Conservation (phyloP, 2,113 vertebrate genomes). For the Osmerus mordax region DNA sequence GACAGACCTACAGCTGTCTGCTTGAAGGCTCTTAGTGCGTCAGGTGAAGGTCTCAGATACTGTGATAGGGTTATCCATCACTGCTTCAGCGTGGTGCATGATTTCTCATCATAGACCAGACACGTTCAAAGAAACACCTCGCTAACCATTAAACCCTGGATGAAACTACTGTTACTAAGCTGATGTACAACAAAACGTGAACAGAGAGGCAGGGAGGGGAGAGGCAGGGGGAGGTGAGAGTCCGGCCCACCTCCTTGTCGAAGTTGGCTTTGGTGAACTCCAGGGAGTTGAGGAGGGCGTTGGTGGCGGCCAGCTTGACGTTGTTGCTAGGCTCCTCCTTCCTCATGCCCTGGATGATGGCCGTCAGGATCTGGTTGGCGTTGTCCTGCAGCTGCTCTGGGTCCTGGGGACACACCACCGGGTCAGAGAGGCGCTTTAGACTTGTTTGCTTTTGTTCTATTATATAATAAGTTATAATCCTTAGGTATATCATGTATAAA, state of each 20-base stretch:
- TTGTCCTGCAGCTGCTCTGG: slow-evolving; percentile 96
- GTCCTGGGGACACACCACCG: slow-evolving; percentile 76
- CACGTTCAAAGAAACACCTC: too few species aligned
- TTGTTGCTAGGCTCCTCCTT: slow-evolving; percentile 99
- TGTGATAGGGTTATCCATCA: not conserved
- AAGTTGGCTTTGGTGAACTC: slow-evolving; percentile 99
- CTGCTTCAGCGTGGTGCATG: slow-evolving; percentile 5
- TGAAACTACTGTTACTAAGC: too few species aligned
- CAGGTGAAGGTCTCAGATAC: slow-evolving; percentile 4
- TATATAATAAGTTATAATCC: too few species aligned
- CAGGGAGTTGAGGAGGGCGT: slow-evolving; percentile 96
- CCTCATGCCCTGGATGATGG: slow-evolving; percentile 99
- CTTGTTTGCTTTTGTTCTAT: not conserved
- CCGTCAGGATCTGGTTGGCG: slow-evolving; percentile 97
- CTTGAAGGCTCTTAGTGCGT: too few species aligned
- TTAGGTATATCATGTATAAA: too few species aligned
- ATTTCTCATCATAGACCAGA: slow-evolving; percentile 1
- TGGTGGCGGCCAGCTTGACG: slow-evolving; percentile 95
- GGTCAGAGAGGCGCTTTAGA: not conserved
- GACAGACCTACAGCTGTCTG: too few species aligned
- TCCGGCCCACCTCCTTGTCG: slow-evolving; percentile 87
- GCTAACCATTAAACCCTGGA: too few species aligned
- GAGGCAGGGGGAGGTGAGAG: not conserved
- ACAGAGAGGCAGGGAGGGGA: not conserved
- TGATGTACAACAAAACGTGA: too few species aligned